Percentiles rank a stretch among this genome's conserved stretches.
Conservation (phyloP, 92 coral and sea anemone species). For the Montipora capitata region DNA sequence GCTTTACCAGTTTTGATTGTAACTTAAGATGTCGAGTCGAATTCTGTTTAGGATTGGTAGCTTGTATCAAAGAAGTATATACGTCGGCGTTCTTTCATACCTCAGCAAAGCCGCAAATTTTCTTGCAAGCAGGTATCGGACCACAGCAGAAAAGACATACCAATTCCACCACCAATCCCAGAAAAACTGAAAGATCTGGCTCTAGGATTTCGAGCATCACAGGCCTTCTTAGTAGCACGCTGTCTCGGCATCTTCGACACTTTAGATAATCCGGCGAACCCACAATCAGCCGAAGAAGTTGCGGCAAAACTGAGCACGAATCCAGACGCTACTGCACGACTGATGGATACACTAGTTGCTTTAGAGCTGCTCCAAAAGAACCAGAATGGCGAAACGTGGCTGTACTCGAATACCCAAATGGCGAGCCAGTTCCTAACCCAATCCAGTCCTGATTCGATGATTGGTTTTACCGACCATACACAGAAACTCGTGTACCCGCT, state of each 20-base stretch:
- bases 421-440: slow-evolving; percentile 63
- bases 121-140: neutral
- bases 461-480: slow-evolving; percentile 49
- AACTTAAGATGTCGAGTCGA: too few relatives aligned
- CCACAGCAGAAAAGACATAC: neutral
- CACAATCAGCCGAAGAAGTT: slow-evolving; percentile 28
- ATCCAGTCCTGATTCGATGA: slow-evolving; percentile 57
- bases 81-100: too few relatives aligned
- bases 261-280: neutral
- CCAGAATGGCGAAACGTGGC: slow-evolving; percentile 18
- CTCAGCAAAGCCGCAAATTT: too few relatives aligned
- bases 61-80: too few relatives aligned
- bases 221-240: slow-evolving; percentile 42
- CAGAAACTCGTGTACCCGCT: slow-evolving; percentile 57
- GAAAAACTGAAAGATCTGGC: slow-evolving; percentile 38
- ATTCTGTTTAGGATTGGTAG: too few relatives aligned
- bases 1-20: too few relatives aligned
- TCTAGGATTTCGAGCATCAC: slow-evolving; percentile 66
- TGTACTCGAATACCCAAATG: slow-evolving; percentile 59
- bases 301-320: slow-evolving; percentile 52
- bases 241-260: slow-evolving; percentile 46
- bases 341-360: slow-evolving; percentile 71
- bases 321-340: slow-evolving; percentile 65
- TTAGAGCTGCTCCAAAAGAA: slow-evolving; percentile 70
- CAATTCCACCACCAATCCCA: slow-evolving; percentile 48